A percentile compares a stretch with the other conserved stretches of the same genome.
Evolutionary conservation across 2,113 vertebrate species (phyloP).

Genomic region (Phalacrocorax aristotelis): DNA sequence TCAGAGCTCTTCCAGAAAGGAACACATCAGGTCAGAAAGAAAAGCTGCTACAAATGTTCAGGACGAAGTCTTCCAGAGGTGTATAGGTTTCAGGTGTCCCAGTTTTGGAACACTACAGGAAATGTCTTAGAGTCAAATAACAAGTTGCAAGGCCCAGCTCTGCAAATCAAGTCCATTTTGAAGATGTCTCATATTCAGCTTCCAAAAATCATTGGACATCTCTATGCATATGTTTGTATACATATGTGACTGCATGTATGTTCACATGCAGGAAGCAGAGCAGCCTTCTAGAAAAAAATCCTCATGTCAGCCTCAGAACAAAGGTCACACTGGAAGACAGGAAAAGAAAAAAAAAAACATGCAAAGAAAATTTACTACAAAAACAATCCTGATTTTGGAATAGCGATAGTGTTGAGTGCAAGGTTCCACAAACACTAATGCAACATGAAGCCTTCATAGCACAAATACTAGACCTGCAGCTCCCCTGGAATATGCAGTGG

Average conservation of each 20-base stretch:
- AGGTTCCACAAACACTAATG: background rate
- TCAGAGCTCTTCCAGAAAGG: background rate
- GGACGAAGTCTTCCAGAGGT: background rate
- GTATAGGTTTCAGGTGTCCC: background rate
- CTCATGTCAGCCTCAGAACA: background rate
- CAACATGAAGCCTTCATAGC: background rate
- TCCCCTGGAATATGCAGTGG: background rate
- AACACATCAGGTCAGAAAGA: background rate
- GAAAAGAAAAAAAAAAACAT: background rate
- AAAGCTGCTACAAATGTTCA: background rate
- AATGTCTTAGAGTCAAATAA: background rate
- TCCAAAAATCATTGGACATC: background rate
- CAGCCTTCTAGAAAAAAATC: background rate
- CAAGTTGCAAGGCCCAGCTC: background rate
- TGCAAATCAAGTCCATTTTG: background rate
- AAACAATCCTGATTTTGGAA: background rate
- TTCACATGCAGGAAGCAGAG: background rate
- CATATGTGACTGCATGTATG: background rate
- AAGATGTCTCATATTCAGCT: background rate
- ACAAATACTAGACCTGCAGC: background rate
- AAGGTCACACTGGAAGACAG: background rate
- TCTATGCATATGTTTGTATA: background rate
- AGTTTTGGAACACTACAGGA: background rate
- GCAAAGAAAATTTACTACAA: background rate
- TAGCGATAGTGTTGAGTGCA: background rate